phyloP scores from a whole-genome alignment of 2,113 vertebrate genomes.

The Corythornis cristatus region DNA sequence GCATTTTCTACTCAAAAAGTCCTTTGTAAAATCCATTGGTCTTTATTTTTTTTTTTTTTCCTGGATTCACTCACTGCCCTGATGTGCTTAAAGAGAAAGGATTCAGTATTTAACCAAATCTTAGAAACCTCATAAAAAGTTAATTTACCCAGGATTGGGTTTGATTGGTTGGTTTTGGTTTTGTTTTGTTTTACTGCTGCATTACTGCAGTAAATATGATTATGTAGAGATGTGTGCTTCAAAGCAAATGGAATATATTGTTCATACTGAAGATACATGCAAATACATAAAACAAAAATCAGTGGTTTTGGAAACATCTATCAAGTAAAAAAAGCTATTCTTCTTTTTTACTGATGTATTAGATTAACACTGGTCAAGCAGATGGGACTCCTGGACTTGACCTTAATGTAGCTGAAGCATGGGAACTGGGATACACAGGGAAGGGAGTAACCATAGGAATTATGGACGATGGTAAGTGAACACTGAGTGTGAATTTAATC shows the following conservation, averaged over 20 bases:
- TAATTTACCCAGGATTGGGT: not conserved
- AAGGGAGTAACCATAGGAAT: slow-evolving; percentile 97
- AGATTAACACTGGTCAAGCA: slow-evolving; percentile 99
- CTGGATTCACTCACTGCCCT: not conserved
- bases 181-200: not conserved
- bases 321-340: slow-evolving; percentile 39
- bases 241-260: not conserved
- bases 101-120: not conserved
- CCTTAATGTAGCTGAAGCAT: slow-evolving; percentile 97
- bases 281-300: not conserved
- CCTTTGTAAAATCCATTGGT: not conserved
- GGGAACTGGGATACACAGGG: slow-evolving; percentile 95
- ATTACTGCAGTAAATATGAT: not conserved
- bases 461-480: slow-evolving; percentile 95
- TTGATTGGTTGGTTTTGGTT: not conserved
- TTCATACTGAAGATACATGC: not conserved
- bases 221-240: not conserved
- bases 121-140: not conserved
- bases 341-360: slow-evolving; percentile 70
- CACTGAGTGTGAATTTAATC: not conserved
- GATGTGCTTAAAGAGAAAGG: not conserved
- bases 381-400: slow-evolving; percentile 97
- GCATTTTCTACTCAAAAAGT: not conserved
- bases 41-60: not conserved
- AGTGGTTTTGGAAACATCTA: not conserved